Evolutionary conservation across 2,797 vertebrate genomes (phyloP), one percentile per base, ranked within the genome.

Genomic region (Spinus olivaceus): DNA sequence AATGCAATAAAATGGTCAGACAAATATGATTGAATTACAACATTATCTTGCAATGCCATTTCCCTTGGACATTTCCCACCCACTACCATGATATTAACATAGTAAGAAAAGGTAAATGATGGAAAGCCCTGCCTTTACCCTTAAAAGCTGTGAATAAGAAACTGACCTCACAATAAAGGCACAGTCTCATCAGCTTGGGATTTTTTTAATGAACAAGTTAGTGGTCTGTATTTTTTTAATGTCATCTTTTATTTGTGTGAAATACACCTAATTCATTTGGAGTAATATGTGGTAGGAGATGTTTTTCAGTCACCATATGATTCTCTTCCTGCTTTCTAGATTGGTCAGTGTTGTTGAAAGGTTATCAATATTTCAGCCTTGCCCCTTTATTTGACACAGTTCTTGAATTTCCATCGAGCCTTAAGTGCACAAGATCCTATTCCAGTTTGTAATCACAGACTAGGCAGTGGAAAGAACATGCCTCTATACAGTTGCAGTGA

Each of bases 11-110:
- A 94, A 87, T 56, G 41, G 41, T 76, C 83, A 84, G 57, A 76
- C 50, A 80, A 93, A 77, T 81, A 44, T 18, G 61, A 80, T 12
- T 71, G 57, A 88, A 91, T 94, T 85, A 73, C 35, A 89, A 39
- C 94, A 90, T 35, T 87, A 71, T 54, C 66, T 95, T 72, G 54
- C 88, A 96, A 95, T 90, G 90, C 15, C 50, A 65, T 96, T 96
- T 97, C 87, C 82, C 77, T 87, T 88, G 92, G 90, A 81, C 73
- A 70, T 94, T 96, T 96, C 57, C 74, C 64, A 81, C 87, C 54
- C 25, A 7, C 84, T 79, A 80, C 84, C 69, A 41, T 59, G 51
- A 49, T 47, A 80, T 73, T 92, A 91, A 79, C 57, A 22, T 30
- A 64, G 86, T 42, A 37, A 66, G n/a, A 77, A 73, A 66, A 44